A percentile compares a stretch with the other conserved stretches of the same genome.
phyloP scores from a whole-genome alignment of 2,888 invertebrate species.

The Cosmorhoe ocellata region DNA sequence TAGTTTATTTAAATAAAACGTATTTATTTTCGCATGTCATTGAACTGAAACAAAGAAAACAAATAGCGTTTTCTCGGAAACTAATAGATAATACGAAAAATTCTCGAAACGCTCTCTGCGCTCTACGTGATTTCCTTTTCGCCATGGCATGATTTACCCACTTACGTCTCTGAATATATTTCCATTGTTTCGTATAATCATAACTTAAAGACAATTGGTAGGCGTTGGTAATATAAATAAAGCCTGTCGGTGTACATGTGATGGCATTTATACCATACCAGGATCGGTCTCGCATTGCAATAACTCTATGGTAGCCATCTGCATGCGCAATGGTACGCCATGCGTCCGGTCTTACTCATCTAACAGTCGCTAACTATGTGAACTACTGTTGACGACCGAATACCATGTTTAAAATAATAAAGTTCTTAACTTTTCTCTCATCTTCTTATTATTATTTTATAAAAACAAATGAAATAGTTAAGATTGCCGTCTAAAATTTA shows the following conservation, averaged over 20 bases:
- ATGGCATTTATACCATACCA: slow-evolving; percentile 78
- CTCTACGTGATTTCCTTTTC: slow-evolving; percentile 73
- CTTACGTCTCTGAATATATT: slow-evolving; percentile 57
- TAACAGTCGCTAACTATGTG: slow-evolving; percentile 63
- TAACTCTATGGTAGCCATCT: slow-evolving; percentile 65
- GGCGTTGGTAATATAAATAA: slow-evolving; percentile 72
- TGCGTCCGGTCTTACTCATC: slow-evolving; percentile 79
- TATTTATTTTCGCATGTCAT: slow-evolving; percentile 35
- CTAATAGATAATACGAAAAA: slow-evolving; percentile 47
- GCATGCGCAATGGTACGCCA: slow-evolving; percentile 64
- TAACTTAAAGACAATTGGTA: slow-evolving; percentile 67
- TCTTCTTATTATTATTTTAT: no score
- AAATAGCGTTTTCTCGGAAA: slow-evolving; percentile 42
- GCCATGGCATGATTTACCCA: slow-evolving; percentile 53
- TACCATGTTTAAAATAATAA: slow-evolving; percentile 38
- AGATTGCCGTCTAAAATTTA: no score
- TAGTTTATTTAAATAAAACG: slow-evolving; percentile 3
- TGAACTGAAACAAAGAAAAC: slow-evolving; percentile 37
- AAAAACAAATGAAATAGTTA: no score
- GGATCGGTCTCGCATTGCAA: slow-evolving; percentile 74
- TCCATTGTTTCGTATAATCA: slow-evolving; percentile 69
- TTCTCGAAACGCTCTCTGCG: slow-evolving; percentile 55
- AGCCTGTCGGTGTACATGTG: slow-evolving; percentile 58
- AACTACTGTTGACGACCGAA: slow-evolving; percentile 49
- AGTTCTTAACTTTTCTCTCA: no score